These are phyloP conservation scores for Poecilia gillii DNA, from an alignment of 2,797 vertebrate species.

Conservation along the genomic window DNA sequence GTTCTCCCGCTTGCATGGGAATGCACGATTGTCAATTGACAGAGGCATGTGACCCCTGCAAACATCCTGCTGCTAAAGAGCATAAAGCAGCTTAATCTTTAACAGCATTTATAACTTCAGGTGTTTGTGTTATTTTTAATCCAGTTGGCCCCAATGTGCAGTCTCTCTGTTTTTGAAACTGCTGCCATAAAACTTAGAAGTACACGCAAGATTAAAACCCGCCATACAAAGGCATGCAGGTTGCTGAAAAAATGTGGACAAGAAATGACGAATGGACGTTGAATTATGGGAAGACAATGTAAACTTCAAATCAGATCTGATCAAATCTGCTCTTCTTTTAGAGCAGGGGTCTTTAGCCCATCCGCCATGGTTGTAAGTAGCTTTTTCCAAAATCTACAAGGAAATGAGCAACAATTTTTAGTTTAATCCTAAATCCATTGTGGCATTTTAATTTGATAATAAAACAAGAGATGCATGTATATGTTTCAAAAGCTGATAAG, in stretches of 20 bases:
- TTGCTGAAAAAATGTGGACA: background rate
- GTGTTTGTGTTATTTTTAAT: background rate
- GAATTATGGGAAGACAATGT: background rate
- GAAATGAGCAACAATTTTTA: background rate
- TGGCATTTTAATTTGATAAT: background rate
- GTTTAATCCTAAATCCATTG: background rate
- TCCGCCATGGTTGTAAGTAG: background rate
- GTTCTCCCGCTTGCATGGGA: slow-evolving; percentile 7
- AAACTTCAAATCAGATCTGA: background rate
- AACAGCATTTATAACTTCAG: background rate
- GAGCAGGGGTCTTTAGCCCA: background rate
- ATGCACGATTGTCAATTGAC: too few species aligned
- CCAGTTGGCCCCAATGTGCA: background rate
- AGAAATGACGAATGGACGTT: background rate
- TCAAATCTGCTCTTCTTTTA: background rate
- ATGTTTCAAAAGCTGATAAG: background rate
- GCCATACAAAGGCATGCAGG: background rate
- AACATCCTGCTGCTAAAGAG: background rate
- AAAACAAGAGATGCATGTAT: background rate
- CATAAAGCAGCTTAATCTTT: background rate
- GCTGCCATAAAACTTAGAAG: background rate
- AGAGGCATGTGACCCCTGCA: background rate
- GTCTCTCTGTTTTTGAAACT: background rate
- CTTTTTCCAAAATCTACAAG: background rate
- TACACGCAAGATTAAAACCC: background rate